Percentiles rank a stretch among this genome's conserved stretches.
Conservation (phyloP, 1,140 invertebrate genomes). For the Musca domestica region DNA sequence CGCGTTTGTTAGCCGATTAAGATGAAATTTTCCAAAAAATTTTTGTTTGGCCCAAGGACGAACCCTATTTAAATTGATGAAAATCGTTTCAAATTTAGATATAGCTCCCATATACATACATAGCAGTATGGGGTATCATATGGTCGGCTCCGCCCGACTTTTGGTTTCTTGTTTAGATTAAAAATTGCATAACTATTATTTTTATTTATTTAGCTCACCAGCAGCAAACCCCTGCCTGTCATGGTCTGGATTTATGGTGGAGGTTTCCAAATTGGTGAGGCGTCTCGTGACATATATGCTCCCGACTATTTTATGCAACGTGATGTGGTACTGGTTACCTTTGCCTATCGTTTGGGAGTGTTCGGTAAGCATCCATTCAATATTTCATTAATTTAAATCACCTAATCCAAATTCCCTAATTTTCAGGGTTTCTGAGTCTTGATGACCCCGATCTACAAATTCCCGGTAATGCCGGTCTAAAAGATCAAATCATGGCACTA, state of each 20-base stretch:
- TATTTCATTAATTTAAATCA: not conserved
- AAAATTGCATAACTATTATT: not conserved
- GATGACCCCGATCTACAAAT: conserved; percentile 47
- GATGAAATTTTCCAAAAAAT: no score
- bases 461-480: conserved; percentile 52
- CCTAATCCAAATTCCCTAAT: not conserved
- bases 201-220: conserved; percentile 25
- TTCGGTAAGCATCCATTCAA: conserved; percentile 47
- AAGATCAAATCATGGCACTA: conserved; percentile 56
- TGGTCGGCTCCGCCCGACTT: no score
- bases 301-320: conserved; percentile 57
- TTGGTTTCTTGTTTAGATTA: not conserved
- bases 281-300: conserved; percentile 44
- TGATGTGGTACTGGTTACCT: conserved; percentile 58
- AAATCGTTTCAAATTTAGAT: no score
- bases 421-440: conserved; percentile 44
- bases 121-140: no score
- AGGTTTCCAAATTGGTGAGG: conserved; percentile 56
- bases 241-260: conserved; percentile 68
- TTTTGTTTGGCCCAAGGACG: no score
- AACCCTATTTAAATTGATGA: no score
- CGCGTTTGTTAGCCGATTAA: no score
- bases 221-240: conserved; percentile 55
- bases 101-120: no score
- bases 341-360: conserved; percentile 61